Evolutionary conservation across 2,888 invertebrate species (phyloP).

Genomic region (Amiota mariae): DNA sequence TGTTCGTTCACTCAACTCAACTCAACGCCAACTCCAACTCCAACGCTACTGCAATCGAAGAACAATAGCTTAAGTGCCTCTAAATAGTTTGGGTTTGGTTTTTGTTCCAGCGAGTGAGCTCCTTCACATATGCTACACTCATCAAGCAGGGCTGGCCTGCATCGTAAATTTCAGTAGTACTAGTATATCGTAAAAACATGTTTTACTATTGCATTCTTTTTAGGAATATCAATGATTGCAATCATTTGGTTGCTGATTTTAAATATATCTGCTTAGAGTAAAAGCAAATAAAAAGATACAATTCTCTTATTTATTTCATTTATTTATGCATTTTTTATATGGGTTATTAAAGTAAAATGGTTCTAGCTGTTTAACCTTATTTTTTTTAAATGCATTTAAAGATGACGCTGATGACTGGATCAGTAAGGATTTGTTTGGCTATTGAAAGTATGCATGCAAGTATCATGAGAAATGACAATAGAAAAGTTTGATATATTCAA

Average conservation of each 20-base stretch:
- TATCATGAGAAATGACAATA: neutral
- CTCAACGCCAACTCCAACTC: too few species aligned
- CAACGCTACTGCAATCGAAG: constrained; percentile 1
- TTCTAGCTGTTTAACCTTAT: constrained; percentile 44
- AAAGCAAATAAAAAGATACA: constrained; percentile 47
- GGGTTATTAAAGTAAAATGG: constrained; percentile 61
- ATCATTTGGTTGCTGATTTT: constrained; percentile 10
- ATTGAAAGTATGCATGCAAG: constrained; percentile 14
- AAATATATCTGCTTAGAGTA: neutral
- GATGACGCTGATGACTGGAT: constrained; percentile 14
- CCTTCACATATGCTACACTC: constrained; percentile 53
- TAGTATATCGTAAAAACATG: constrained; percentile 20
- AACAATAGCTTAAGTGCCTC: constrained; percentile 60
- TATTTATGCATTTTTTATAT: constrained; percentile 55
- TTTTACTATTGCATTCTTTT: constrained; percentile 41
- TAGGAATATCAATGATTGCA: constrained; percentile 44
- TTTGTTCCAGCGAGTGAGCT: constrained; percentile 46
- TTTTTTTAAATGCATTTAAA: constrained; percentile 57
- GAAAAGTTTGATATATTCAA: too few species aligned
- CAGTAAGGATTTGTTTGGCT: constrained; percentile 42
- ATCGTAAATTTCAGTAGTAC: constrained; percentile 28
- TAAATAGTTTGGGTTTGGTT: constrained; percentile 55
- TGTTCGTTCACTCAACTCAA: neutral
- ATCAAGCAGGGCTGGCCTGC: constrained; percentile 57
- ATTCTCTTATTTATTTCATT: constrained; percentile 48